Base-by-base conservation (phyloP, 2,113 vertebrate genomes). In the Zingel zingel region DNA sequence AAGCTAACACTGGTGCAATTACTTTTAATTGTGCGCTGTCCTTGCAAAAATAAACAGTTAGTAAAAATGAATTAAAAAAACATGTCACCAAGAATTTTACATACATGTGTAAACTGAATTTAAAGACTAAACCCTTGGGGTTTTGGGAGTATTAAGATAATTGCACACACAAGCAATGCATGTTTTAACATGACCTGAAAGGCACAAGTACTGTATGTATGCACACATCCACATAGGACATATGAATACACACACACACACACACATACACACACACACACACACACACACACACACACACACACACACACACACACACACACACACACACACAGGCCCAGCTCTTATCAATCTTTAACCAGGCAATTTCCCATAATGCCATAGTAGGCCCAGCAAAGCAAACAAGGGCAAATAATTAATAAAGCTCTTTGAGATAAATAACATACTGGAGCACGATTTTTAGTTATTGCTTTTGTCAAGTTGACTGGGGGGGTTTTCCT, bases 281-380 rank as follows among this genome's bases (percentile, higher is more conserved):
- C n/a, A 66, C 50, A 14, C n/a, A 48, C 25, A 66, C 47, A 48
- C 59, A 61, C 80, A 85, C n/a, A 81, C 14, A 18, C n/a, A 48
- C 25, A 66, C 47, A 48, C 59, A 61, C 80, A 85, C n/a, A 81
- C 48, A 69, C 57, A 66, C 36, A 16, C 36, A 54, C n/a, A 67
- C 50, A 14, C n/a, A 48, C 25, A 66, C 47, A 48, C 59, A 61
- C 80, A 85, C n/a, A 81, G 48, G 30, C 62, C 39, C 47, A 57
- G 63, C 83, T 83, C 84, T 89, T 88, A 93, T 93, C 85, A 93
- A 95, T 93, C 90, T 93, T 94, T 94, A 92, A 93, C 66, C 89
- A 92, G 84, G 79, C 89, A 92, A 91, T 93, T 91, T 89, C 80
- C 87, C 75, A 59, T 68, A 86, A 61, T 76, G 74, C 74, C 79